Base-by-base conservation (phyloP, 2,113 vertebrate species). In the Poicephalus gulielmi region DNA sequence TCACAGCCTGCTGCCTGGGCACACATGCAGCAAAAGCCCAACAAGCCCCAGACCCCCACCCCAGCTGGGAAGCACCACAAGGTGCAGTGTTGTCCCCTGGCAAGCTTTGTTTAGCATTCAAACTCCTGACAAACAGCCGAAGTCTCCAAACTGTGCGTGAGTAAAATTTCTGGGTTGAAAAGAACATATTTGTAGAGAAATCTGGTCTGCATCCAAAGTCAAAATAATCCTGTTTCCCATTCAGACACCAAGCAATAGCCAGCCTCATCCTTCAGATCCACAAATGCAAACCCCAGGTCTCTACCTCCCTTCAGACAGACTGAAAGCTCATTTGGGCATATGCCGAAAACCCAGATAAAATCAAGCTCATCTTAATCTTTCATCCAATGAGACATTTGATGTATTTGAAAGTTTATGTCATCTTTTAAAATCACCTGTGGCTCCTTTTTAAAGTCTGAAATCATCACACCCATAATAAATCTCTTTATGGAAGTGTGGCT, bases 401-500 rank as follows among this genome's bases (percentile, higher is more conserved):
- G 31, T 24, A 55, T 89, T 63, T 82, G 41, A 80, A 93, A 81
- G 62, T 64, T 82, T 62, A n/a, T 52, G 44, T 83, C 27, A 59
- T 37, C 37, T 82, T 82, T 90, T 73, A 82, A 85, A 92, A 76
- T 62, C 59, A 90, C 47, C 50, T 50, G 53, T 83, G 50, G 8
- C 33, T 95, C 67, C 67, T 43, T 85, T 84, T 78, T 89, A 73
- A 96, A 59, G 66, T 53, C 77, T 82, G 80, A 84, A 79, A 52
- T 64, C 47, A 88, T 76, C 27, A 81, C 39, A 71, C 5, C 13
- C 17, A 35, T 66, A 89, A 69, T 17, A 87, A 88, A 78, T 89
- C 33, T 64, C 69, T 66, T 37, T 33, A 37, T 24, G 12, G 53
- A 84, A 64, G 49, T 84, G 83, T 41, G 73, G 17, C 30, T 83